Evolutionary conservation across 2,888 invertebrate species (phyloP).

Genomic region (Acanthosoma haemorrhoidale): DNA sequence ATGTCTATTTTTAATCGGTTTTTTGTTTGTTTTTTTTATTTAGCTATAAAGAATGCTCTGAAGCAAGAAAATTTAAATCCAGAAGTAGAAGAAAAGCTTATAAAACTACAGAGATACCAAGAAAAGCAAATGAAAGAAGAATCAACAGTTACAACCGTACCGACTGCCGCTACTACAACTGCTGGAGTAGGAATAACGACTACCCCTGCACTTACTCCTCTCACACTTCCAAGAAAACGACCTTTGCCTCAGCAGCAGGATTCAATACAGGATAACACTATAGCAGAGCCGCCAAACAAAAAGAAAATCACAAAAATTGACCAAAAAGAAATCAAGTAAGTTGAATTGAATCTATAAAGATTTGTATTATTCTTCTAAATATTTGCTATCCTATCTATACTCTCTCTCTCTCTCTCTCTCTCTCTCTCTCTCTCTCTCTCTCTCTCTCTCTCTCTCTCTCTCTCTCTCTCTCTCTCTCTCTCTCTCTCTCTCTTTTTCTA

Average conservation of each 20-base stretch:
- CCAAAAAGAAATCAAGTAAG: conserved; percentile 42
- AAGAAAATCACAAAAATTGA: conserved; percentile 38
- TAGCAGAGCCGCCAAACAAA: conserved; percentile 32
- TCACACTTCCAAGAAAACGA: conserved; percentile 4
- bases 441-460: background rate
- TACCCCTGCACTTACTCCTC: background rate
- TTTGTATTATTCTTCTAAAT: background rate
- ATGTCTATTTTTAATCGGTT: background rate
- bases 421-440: background rate
- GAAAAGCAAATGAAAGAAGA: conserved; percentile 53
- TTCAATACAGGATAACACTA: background rate
- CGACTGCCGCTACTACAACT: conserved; percentile 30
- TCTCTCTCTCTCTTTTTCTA: too few species aligned
- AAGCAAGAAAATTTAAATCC: conserved; percentile 87
- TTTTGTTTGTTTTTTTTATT: conserved; percentile 12
- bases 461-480: background rate
- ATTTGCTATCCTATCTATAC: background rate
- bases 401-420: background rate
- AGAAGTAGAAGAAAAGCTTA: conserved; percentile 84
- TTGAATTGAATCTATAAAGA: too few species aligned
- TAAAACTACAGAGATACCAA: conserved; percentile 80
- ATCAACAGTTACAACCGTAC: conserved; percentile 35
- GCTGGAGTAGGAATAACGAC: background rate
- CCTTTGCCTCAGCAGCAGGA: conserved; percentile 48
- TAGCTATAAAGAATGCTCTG: conserved; percentile 87